Evolutionary conservation across 2,888 invertebrate species (phyloP), one percentile per base, ranked within the genome.

Genomic region (Helleia helle): DNA sequence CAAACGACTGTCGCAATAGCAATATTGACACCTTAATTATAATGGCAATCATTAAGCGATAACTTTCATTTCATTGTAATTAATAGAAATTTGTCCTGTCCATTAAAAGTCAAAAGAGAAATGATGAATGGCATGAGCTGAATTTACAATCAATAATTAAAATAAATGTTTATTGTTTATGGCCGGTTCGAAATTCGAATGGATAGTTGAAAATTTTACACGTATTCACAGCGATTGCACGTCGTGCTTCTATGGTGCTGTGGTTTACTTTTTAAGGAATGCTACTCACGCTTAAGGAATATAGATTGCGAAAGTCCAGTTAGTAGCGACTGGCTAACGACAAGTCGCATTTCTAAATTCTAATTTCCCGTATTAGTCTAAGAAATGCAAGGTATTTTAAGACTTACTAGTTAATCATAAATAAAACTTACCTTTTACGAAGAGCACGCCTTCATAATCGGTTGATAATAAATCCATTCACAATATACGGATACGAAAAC

Each of bases 301-400:
- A 72, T 66, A 62, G 71, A 84, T 81, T 81, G 69, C 72, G 69
- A 80, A 79, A 83, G 83, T 83, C 80, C 83, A 69, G 83, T 83
- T 81, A 81, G 58, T 62, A 65, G 61, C 55, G 53, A 56, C 67
- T 55, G 52, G 58, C 53, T 54, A 54, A 53, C 57, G 49, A 46
- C 47, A 48, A 50, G 44, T 47, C 45, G 29, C 36, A 48, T 43
- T 47, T 45, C 43, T 52, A 47, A 48, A 49, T 47, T 45, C 43
- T 52, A 47, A 48, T 49, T 50, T 45, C 38, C 49, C 47, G 44
- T 48, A 47, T 47, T 30, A 37, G 44, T 31, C 43, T 42, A 46
- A 48, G 51, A 48, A 51, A 51, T 49, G 49, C 43, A 36, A 47
- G 36, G 42, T 41, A 43, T 43, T 39, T 38, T 38, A 14, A 38